Base-by-base conservation (phyloP, 2,888 invertebrate species). In the Ctena decussata region DNA sequence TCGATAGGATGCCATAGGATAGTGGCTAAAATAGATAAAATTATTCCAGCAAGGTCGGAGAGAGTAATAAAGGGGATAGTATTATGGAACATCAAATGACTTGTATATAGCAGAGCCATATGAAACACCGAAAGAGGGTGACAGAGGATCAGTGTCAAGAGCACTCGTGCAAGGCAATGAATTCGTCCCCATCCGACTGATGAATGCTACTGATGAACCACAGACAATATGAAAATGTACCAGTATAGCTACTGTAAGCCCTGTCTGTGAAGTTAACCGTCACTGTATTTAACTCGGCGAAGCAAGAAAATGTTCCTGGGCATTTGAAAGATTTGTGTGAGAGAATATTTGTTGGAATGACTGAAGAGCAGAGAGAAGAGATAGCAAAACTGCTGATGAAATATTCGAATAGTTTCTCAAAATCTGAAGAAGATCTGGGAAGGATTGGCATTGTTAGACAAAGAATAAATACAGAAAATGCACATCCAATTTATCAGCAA, bases 141-240 rank as follows among this genome's bases (percentile, higher is more conserved):
- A 69, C 24, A 35, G 32, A 32, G 77, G 85, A 1, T 49, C 84
- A 32, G 65, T 87, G 8, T 85, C 82, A 24, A 75, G 80, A 77
- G 27, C 83, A 24, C 72, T n/a, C n/a, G n/a, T n/a, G n/a, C n/a
- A n/a, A n/a, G n/a, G n/a, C n/a, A n/a, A n/a, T n/a, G n/a, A n/a
- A 0, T 76, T 15, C 32, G 80, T 87, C 2, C 85, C 87, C 5
- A 24, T 89, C 11, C 37, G 84, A 46, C 57, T 86, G 5, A 83
- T 82, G 81, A 87, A 89, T 79, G 44, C 84, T 18, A 75, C 82
- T 32, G 73, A n/a, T n/a, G n/a, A n/a, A n/a, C n/a, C n/a, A n/a
- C n/a, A n/a, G n/a, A n/a, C n/a, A n/a, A n/a, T n/a, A 83, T 11
- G 80, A 84, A 74, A 41, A 35, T 83, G 83, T 24, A 84, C 87